A percentile compares a stretch with the other conserved stretches of the same genome.
Conservation (phyloP, 64 coral and sea anemone genomes). For the Porites lutea region DNA sequence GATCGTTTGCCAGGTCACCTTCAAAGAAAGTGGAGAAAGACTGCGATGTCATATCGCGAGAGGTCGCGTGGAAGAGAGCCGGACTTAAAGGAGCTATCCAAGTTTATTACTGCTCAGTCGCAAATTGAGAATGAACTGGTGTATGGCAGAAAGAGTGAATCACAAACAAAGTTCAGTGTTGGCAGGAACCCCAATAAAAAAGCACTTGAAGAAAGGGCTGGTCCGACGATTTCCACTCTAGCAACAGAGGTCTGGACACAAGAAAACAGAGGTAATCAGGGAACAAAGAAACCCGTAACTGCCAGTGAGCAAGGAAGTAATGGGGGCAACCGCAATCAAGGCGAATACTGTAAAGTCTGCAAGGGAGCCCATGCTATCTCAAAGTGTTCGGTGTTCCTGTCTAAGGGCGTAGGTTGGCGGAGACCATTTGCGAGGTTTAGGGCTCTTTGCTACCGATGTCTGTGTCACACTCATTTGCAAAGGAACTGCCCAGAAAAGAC, state of each 20-base stretch:
- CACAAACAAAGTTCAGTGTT: too few relatives aligned
- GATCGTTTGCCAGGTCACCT: too few relatives aligned
- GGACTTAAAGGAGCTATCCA: background rate
- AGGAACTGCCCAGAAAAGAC: too few relatives aligned
- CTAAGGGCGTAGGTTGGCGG: constrained; percentile 2
- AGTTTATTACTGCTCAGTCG: constrained; percentile 37
- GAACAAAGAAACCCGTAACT: too few relatives aligned
- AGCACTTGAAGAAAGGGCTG: too few relatives aligned
- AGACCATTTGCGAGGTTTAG: background rate
- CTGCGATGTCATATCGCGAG: constrained; percentile 53
- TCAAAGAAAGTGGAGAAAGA: background rate
- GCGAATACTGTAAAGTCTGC: constrained; percentile 16
- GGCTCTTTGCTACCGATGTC: constrained; percentile 16
- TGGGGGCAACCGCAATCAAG: background rate
- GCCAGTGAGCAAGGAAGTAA: background rate
- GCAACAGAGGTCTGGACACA: background rate
- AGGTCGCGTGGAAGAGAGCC: constrained; percentile 21
- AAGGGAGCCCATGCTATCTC: background rate
- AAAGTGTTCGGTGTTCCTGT: background rate
- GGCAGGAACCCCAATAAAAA: too few relatives aligned
- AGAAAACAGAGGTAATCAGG: background rate
- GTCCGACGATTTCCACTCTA: too few relatives aligned
- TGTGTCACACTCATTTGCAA: background rate
- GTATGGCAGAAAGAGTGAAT: constrained; percentile 11
- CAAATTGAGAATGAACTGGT: constrained; percentile 63